A percentile compares a stretch with the other conserved stretches of the same genome.
phyloP scores from a whole-genome alignment of 2,113 vertebrate genomes.

The Ornithorhynchus anatinus region DNA sequence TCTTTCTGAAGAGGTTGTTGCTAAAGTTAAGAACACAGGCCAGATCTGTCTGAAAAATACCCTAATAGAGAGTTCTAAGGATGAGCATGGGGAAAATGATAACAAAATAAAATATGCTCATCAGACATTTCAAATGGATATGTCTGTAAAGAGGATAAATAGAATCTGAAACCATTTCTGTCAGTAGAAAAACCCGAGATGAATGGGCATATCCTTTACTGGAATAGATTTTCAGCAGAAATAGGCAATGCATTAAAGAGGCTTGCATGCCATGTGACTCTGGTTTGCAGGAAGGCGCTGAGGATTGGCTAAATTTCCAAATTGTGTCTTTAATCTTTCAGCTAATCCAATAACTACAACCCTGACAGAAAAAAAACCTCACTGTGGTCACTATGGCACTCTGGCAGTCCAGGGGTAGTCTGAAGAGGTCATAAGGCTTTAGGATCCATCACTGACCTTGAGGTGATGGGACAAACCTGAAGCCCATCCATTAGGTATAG shows the following conservation, averaged over 20 bases:
- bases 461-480: too few species aligned
- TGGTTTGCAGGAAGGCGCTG: not conserved
- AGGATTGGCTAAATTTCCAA: not conserved
- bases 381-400: not conserved
- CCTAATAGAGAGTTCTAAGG: not conserved
- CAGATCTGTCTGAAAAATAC: slow-evolving; percentile 26
- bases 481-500: too few species aligned
- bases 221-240: slow-evolving; percentile 25
- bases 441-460: too few species aligned
- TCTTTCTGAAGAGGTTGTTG: not conserved
- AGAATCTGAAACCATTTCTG: not conserved
- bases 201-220: slow-evolving; percentile 20
- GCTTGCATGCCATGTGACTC: slow-evolving; percentile 6
- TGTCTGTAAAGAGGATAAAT: slow-evolving; percentile 25
- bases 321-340: not conserved
- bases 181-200: slow-evolving; percentile 18
- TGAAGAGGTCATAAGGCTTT: too few species aligned
- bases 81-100: not conserved
- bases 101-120: slow-evolving; percentile 24
- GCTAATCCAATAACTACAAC: not conserved
- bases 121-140: slow-evolving; percentile 21
- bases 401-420: too few species aligned
- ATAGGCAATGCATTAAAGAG: not conserved
- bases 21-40: not conserved
- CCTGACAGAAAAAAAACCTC: not conserved